Evolutionary conservation across 2,797 vertebrate species (phyloP).

Genomic region (Sparus aurata): DNA sequence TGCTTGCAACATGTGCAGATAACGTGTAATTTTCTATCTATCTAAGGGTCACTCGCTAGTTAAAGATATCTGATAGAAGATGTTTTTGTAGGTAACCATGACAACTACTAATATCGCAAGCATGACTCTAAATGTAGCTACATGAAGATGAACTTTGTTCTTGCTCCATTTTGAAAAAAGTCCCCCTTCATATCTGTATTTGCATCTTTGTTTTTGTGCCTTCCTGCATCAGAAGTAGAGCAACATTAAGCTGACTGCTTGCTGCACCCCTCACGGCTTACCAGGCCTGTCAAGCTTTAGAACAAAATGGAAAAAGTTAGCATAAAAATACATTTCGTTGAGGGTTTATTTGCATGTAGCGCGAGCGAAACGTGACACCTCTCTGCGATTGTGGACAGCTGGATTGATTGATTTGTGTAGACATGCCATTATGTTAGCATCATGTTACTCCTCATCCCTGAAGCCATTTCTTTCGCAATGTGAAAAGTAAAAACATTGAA

Average conservation of each 20-base stretch:
- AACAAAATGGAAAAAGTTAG: too few relatives aligned
- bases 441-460: not conserved
- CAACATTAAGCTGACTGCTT: not conserved
- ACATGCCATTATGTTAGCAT: not conserved
- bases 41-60: not conserved
- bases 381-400: not conserved
- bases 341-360: not conserved
- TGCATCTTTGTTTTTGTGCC: constrained; percentile 4
- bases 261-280: not conserved
- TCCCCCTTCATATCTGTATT: not conserved
- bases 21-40: not conserved
- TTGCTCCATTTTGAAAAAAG: not conserved
- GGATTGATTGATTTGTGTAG: not conserved
- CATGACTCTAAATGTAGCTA: not conserved
- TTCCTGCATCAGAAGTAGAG: constrained; percentile 9
- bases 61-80: not conserved
- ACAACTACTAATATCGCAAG: not conserved
- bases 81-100: constrained; percentile 24
- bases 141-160: not conserved
- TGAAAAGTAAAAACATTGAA: not conserved
- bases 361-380: not conserved
- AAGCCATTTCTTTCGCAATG: not conserved
- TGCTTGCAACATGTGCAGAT: not conserved
- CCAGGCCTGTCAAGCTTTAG: not conserved
- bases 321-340: not conserved